A percentile compares a stretch with the other conserved stretches of the same genome.
These are phyloP conservation scores for Cherax destructor DNA, from an alignment of 1,140 invertebrate species.

Conservation along the genomic window DNA sequence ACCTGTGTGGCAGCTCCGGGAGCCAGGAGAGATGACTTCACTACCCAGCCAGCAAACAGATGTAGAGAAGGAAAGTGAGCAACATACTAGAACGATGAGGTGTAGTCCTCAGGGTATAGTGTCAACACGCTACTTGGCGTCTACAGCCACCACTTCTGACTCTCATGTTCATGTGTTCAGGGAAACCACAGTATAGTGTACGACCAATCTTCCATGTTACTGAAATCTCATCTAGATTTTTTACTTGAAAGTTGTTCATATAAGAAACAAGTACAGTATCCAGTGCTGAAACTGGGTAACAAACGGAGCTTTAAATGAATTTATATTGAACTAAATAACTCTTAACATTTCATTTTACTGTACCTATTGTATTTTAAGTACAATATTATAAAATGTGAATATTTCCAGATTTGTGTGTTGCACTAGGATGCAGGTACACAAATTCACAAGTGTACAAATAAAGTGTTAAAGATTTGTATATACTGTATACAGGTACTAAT, in stretches of 20 bases:
- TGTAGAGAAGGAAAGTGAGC: conserved; percentile 28
- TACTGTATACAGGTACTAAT: background rate
- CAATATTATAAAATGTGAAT: background rate
- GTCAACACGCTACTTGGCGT: conserved; percentile 46
- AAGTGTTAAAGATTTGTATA: background rate
- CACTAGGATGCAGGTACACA: background rate
- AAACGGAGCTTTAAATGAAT: background rate
- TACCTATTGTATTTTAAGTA: background rate
- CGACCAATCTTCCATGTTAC: background rate
- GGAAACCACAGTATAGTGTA: conserved; percentile 51
- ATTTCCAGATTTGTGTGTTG: background rate
- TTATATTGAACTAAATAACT: background rate
- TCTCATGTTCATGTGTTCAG: conserved; percentile 51
- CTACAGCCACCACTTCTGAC: conserved; percentile 35
- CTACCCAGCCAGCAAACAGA: conserved; percentile 9
- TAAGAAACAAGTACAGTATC: background rate
- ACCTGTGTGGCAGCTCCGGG: conserved; percentile 56
- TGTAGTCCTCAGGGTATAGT: conserved; percentile 38
- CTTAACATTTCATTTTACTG: background rate
- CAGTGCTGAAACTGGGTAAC: background rate
- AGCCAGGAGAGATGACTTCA: conserved; percentile 26
- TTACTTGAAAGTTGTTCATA: background rate
- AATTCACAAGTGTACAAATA: background rate
- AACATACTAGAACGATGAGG: conserved; percentile 12
- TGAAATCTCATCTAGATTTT: background rate